Evolutionary conservation across 2,888 invertebrate genomes (phyloP), one percentile per base, ranked within the genome.

Genomic region (Cataglyphis altisquamis): DNA sequence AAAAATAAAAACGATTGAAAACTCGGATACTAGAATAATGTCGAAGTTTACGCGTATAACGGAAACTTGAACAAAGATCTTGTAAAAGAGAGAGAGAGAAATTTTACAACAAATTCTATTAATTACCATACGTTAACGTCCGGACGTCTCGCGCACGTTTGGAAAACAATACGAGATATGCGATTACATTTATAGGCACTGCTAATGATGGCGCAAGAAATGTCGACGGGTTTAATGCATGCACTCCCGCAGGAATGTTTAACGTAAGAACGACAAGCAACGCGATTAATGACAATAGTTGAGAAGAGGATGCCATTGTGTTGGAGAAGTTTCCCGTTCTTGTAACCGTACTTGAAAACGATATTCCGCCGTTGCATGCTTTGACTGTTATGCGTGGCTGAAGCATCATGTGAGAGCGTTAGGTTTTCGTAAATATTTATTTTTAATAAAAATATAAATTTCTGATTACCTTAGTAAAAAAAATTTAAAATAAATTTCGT

Each of bases 141-240:
- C 78, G 60, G 41, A 18, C 18, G 60, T 78, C 12, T 60, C 60
- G 70, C 57, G 57, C 45, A 57, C 45, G 57, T 78, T 57, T 60
- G 25, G 41, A 78, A 78, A 78, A 78, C 77, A 77, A 77, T 77
- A 55, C 72, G 60, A 45, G 70, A 45, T 78, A 78, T 60, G 45
- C 45, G 60, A 21, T 21, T 21, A 78, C 78, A 60, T 78, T 78
- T 78, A 41, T 70, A 78, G 78, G 78, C 78, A 32, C 57, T 60
- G 72, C 78, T 78, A 78, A 78, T 78, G 78, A 78, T 60, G 45
- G 78, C 78, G 60, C 78, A 78, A 78, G 78, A 78, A 78, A 78
- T 25, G 57, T 41, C 78, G 32, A 45, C 57, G 60, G 72, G 72
- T 72, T 72, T 78, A 72, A 78, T 78, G 72, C 78, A 72, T 78